Evolutionary conservation across 2,888 invertebrate genomes (phyloP).

Genomic region (Orchesellides sinensis): DNA sequence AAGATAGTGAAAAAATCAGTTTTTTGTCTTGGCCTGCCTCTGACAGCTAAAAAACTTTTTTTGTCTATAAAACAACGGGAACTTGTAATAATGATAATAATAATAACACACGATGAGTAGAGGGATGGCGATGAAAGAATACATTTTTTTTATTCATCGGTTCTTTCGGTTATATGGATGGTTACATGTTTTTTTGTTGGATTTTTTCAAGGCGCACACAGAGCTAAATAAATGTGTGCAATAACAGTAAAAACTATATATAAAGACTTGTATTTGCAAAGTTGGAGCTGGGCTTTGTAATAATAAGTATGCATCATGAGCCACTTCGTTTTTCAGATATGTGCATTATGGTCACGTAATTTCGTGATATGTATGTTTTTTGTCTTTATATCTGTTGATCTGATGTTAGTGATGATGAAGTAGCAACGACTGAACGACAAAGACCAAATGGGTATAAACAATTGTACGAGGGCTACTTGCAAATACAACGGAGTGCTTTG

Average conservation of each 20-base stretch:
- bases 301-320: too few species aligned
- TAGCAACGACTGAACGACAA: constrained; percentile 10
- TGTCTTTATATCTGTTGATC: constrained; percentile 32
- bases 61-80: constrained; percentile 35
- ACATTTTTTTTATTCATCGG: not conserved
- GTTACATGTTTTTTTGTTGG: not conserved
- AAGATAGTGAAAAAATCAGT: constrained; percentile 4
- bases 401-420: constrained; percentile 4
- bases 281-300: not conserved
- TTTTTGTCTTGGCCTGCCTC: not conserved
- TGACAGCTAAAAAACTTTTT: not conserved
- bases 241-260: constrained; percentile 22
- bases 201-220: constrained; percentile 2
- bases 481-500: not conserved
- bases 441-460: not conserved
- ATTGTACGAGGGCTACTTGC: not conserved
- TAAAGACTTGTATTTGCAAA: not conserved
- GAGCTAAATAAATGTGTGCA: too few species aligned
- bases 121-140: not conserved
- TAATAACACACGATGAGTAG: not conserved
- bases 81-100: constrained; percentile 13
- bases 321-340: constrained; percentile 8
- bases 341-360: constrained; percentile 55
- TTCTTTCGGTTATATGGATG: too few species aligned
- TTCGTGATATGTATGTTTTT: constrained; percentile 48